These are phyloP conservation scores for Harlomillsia oculata DNA, from an alignment of 1,140 invertebrate genomes.

Conservation along the genomic window DNA sequence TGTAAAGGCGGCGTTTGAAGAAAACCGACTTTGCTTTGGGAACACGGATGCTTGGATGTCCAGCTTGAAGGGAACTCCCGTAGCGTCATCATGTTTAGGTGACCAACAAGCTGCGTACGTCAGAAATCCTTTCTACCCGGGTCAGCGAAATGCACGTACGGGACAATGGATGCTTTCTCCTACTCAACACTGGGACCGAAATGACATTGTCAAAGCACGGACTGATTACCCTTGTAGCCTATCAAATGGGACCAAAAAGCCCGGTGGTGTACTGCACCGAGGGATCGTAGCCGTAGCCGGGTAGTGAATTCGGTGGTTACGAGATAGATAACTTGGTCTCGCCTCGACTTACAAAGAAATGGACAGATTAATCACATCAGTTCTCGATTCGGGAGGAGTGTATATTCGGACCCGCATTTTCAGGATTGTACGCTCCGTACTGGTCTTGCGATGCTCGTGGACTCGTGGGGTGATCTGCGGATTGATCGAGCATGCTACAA, in stretches of 20 bases:
- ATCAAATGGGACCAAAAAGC: constrained; percentile 69
- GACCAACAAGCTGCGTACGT: constrained; percentile 92
- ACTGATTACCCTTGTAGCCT: constrained; percentile 84
- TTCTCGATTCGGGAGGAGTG: constrained; percentile 70
- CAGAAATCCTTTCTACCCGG: constrained; percentile 71
- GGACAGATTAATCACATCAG: constrained; percentile 60
- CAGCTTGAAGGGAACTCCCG: constrained; percentile 65
- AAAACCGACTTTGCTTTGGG: constrained; percentile 75
- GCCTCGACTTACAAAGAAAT: constrained; percentile 62
- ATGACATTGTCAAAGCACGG: constrained; percentile 75
- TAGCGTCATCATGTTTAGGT: constrained; percentile 83
- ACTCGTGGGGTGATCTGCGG: constrained; percentile 92
- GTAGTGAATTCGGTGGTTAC: constrained; percentile 75
- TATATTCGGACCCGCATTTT: constrained; percentile 92
- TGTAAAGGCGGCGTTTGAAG: constrained; percentile 64
- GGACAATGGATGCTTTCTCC: constrained; percentile 91
- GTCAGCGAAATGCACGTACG: constrained; percentile 89
- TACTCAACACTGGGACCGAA: constrained; percentile 85
- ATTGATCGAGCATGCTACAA: constrained; percentile 79
- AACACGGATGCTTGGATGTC: constrained; percentile 93
- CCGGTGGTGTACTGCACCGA: constrained; percentile 75
- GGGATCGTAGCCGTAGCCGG: constrained; percentile 89
- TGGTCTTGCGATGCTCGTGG: constrained; percentile 84
- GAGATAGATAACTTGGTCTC: constrained; percentile 75
- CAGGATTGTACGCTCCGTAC: constrained; percentile 87